These are phyloP conservation scores for Bembecia ichneumoniformis DNA, from an alignment of 2,888 invertebrate genomes.

Conservation along the genomic window DNA sequence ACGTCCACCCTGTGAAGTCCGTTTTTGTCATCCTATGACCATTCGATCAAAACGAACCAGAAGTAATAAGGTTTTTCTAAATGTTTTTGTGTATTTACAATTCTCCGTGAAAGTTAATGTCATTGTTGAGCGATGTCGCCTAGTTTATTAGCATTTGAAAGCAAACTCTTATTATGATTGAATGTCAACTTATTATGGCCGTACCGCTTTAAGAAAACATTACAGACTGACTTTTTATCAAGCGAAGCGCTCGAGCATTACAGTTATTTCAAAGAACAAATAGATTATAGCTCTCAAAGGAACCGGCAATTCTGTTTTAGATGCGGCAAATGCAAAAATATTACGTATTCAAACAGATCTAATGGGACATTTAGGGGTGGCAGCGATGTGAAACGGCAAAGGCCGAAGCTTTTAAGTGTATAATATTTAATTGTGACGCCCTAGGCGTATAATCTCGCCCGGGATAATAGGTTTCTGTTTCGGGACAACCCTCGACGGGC, in stretches of 20 bases:
- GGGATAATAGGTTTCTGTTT: slow-evolving; percentile 74
- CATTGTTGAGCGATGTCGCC: slow-evolving; percentile 24
- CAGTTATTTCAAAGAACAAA: slow-evolving; percentile 71
- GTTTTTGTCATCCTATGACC: slow-evolving; percentile 43
- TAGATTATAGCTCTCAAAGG: slow-evolving; percentile 71
- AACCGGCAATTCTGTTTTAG: slow-evolving; percentile 69
- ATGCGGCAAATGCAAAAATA: slow-evolving; percentile 72
- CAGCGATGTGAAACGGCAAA: slow-evolving; percentile 72
- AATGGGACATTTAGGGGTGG: slow-evolving; percentile 73
- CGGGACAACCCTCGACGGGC: slow-evolving; percentile 64
- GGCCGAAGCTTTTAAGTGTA: slow-evolving; percentile 74
- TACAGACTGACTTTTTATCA: slow-evolving; percentile 54
- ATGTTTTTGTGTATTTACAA: slow-evolving; percentile 31
- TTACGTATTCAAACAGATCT: slow-evolving; percentile 73
- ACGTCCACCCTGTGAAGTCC: slow-evolving; percentile 31
- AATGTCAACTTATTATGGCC: not conserved
- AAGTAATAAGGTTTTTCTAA: slow-evolving; percentile 25
- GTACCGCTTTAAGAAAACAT: slow-evolving; percentile 26
- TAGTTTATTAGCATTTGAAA: not conserved
- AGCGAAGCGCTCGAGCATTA: slow-evolving; percentile 61
- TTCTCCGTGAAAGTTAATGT: slow-evolving; percentile 34
- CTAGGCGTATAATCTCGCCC: slow-evolving; percentile 74
- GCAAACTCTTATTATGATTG: slow-evolving; percentile 3
- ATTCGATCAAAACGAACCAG: slow-evolving; percentile 39
- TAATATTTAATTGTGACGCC: slow-evolving; percentile 74